Base-by-base conservation (phyloP, 2,888 invertebrate species). In the Trachelus tabidus region DNA sequence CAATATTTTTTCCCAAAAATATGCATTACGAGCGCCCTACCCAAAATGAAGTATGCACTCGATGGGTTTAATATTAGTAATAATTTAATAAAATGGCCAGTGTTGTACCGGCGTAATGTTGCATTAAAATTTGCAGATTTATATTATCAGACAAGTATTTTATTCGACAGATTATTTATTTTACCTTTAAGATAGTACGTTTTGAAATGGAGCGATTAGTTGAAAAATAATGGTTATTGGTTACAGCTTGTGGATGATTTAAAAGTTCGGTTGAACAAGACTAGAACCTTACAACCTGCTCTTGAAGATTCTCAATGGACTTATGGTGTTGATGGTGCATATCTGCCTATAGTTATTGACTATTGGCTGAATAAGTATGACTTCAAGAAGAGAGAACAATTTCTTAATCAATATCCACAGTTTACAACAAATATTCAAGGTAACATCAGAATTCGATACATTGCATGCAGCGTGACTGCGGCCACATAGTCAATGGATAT, bases 281-380 rank as follows among this genome's bases (percentile, higher is more conserved):
- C 87, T 3, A 85, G 88, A 74, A 68, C 80, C 3, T 77, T 86
- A n/a, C 82, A 83, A 2, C 76, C 82, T n/a, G 80, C 86, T 0
- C 74, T 89, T 71, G 85, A 87, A 76, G 84, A 83, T 37, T 80
- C 79, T 9, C 91, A 87, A 74, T 89, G 91, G 76, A 89, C 90
- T 71, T 94, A 93, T 85, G 94, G 94, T 9, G 91, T 94, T 80
- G 93, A 93, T 84, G 87, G 91, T 1, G 88, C 92, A 34, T 92
- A 89, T 79, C 85, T 93, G 74, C 86, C 90, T 15, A 88, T 87
- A 34, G 86, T 94, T 11, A 81, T 92, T 15, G 88, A 92, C 6
- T 92, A 94, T 86, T 95, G 95, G 95, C 89, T 89, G 23, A 92
- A 92, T 35, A 91, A 93, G 37, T 95, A 93, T 87, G 92, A 94